phyloP scores from a whole-genome alignment of 2,888 invertebrate genomes.

The Diarsia brunnea region DNA sequence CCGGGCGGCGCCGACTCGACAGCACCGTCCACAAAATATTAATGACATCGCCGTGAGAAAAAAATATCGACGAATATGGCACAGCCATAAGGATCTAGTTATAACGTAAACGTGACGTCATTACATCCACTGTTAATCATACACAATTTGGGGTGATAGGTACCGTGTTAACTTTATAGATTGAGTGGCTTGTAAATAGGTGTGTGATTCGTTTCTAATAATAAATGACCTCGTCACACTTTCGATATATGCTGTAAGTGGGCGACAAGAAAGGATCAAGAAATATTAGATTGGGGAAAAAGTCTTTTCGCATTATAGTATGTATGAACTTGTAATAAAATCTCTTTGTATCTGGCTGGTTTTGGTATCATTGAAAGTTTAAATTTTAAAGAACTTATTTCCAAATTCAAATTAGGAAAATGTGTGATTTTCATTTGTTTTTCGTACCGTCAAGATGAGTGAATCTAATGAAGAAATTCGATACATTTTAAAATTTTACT shows the following conservation, averaged over 20 bases:
- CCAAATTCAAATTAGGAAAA: too few relatives aligned
- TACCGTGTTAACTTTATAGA: constrained; percentile 23
- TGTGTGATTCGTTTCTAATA: constrained; percentile 17
- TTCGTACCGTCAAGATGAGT: too few relatives aligned
- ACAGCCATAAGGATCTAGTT: constrained; percentile 29
- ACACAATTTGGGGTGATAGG: constrained; percentile 17
- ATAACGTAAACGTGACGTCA: constrained; percentile 42
- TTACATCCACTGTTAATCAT: constrained; percentile 16
- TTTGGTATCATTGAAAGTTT: too few relatives aligned
- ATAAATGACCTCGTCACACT: constrained; percentile 18
- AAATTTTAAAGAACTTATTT: too few relatives aligned
- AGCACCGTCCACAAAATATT: constrained; percentile 60
- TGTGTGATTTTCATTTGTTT: too few relatives aligned
- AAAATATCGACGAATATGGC: constrained; percentile 45
- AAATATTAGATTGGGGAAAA: too few relatives aligned
- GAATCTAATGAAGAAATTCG: too few relatives aligned
- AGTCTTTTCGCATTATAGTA: too few relatives aligned
- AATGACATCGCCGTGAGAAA: constrained; percentile 61
- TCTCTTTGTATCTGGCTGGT: too few relatives aligned
- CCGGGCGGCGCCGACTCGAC: constrained; percentile 32
- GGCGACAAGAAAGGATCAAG: constrained; percentile 8
- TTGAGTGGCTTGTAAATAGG: constrained; percentile 28
- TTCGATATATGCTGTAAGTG: neutral
- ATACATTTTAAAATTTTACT: too few relatives aligned
- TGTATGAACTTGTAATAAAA: too few relatives aligned